phyloP scores from a whole-genome alignment of 2,888 invertebrate genomes.

The Tridacna gigas region DNA sequence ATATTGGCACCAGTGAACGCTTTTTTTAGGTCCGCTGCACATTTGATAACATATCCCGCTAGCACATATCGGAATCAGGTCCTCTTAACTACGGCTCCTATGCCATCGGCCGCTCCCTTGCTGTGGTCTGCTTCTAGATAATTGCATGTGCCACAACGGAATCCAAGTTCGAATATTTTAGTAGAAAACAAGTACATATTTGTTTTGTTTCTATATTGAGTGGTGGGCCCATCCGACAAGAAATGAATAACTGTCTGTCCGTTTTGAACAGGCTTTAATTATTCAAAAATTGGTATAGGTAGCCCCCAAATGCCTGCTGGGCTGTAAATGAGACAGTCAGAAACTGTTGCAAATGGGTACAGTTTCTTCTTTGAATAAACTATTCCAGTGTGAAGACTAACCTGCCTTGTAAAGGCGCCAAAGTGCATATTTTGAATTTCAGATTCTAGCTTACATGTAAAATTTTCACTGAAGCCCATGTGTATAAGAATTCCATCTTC shows the following conservation, averaged over 20 bases:
- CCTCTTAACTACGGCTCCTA: too few species aligned
- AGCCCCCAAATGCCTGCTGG: conserved; percentile 19
- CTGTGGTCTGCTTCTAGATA: too few species aligned
- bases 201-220: conserved; percentile 16
- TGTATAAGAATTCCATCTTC: too few species aligned
- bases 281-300: background rate
- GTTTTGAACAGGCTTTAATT: background rate
- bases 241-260: background rate
- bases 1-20: background rate
- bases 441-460: too few species aligned
- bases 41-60: background rate
- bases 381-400: too few species aligned
- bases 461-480: too few species aligned
- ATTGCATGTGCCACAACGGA: background rate
- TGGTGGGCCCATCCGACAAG: conserved; percentile 5
- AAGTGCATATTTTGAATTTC: too few species aligned
- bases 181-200: conserved; percentile 5
- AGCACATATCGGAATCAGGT: background rate
- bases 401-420: too few species aligned
- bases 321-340: too few species aligned
- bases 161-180: background rate
- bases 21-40: background rate
- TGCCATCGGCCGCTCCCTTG: too few species aligned
- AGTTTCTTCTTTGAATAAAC: too few species aligned
- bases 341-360: too few species aligned